These are phyloP conservation scores for Phasia obesa DNA, from an alignment of 2,888 invertebrate species.

Conservation along the genomic window DNA sequence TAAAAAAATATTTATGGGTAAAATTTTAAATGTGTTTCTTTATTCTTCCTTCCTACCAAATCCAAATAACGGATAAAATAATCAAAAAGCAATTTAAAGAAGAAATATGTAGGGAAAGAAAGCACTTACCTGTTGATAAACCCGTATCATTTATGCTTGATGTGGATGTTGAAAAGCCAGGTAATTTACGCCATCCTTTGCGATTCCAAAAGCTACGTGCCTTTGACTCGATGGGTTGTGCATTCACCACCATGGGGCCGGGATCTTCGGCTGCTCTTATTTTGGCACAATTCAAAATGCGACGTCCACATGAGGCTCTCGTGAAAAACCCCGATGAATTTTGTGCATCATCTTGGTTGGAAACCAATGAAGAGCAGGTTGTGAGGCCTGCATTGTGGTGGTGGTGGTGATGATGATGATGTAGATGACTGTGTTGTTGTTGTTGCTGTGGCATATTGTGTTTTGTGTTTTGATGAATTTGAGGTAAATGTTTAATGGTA, in stretches of 20 bases:
- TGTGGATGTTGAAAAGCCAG: constrained; percentile 88
- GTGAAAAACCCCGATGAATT: constrained; percentile 76
- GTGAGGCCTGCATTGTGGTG: constrained; percentile 43
- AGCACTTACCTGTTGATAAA: constrained; percentile 84
- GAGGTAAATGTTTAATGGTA: constrained; percentile 64
- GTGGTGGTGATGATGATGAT: constrained; percentile 38
- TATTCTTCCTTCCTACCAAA: too few relatives aligned
- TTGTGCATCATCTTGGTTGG: constrained; percentile 57
- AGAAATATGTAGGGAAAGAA: neutral
- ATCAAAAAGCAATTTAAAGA: neutral
- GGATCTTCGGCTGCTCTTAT: constrained; percentile 83
- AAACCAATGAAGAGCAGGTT: constrained; percentile 16
- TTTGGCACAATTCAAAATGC: constrained; percentile 82
- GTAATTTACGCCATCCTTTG: constrained; percentile 90
- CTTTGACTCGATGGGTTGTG: constrained; percentile 78
- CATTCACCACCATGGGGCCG: constrained; percentile 77
- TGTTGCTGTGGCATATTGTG: constrained; percentile 47
- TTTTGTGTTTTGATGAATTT: constrained; percentile 71
- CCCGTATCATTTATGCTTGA: constrained; percentile 88
- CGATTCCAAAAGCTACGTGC: constrained; percentile 87
- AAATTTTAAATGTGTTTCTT: neutral
- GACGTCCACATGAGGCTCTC: constrained; percentile 82
- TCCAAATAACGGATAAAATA: neutral
- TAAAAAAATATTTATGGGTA: constrained; percentile 60
- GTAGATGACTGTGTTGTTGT: constrained; percentile 31